Percentiles rank a stretch among this genome's conserved stretches.
Conservation (phyloP, 2,113 vertebrate species). For the Macquaria australasica region DNA sequence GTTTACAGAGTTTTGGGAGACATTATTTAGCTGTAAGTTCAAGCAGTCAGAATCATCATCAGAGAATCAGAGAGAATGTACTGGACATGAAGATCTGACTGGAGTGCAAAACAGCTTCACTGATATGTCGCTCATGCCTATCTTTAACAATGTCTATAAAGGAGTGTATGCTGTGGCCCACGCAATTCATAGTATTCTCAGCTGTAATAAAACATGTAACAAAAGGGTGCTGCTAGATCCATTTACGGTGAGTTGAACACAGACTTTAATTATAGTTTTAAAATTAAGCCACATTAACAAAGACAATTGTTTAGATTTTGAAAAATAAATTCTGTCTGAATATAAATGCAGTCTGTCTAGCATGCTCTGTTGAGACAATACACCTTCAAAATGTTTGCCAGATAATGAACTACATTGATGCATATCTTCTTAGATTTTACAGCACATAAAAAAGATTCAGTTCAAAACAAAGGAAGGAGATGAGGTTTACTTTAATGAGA, state of each 20-base stretch:
- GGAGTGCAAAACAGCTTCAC: constrained; percentile 76
- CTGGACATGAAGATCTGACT: constrained; percentile 74
- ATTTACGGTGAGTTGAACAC: constrained; percentile 58
- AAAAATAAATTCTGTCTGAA: too few species aligned
- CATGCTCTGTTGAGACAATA: background rate
- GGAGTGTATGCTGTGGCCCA: constrained; percentile 81
- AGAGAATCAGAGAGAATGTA: constrained; percentile 52
- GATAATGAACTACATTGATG: background rate
- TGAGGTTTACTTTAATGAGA: constrained; percentile 79
- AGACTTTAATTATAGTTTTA: background rate
- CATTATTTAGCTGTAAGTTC: constrained; percentile 74
- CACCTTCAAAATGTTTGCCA: background rate
- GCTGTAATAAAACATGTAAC: too few species aligned
- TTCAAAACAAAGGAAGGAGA: constrained; percentile 82
- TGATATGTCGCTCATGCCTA: constrained; percentile 81
- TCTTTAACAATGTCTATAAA: constrained; percentile 82
- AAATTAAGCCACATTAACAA: background rate
- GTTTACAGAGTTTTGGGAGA: constrained; percentile 79
- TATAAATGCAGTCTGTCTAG: too few species aligned
- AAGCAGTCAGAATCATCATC: background rate
- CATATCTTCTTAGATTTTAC: constrained; percentile 67
- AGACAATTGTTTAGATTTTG: too few species aligned
- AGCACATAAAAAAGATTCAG: constrained; percentile 61
- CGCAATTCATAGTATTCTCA: too few species aligned
- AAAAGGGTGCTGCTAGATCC: constrained; percentile 39